Evolutionary conservation across 2,797 vertebrate species (phyloP).

Genomic region (Sciaenops ocellatus): DNA sequence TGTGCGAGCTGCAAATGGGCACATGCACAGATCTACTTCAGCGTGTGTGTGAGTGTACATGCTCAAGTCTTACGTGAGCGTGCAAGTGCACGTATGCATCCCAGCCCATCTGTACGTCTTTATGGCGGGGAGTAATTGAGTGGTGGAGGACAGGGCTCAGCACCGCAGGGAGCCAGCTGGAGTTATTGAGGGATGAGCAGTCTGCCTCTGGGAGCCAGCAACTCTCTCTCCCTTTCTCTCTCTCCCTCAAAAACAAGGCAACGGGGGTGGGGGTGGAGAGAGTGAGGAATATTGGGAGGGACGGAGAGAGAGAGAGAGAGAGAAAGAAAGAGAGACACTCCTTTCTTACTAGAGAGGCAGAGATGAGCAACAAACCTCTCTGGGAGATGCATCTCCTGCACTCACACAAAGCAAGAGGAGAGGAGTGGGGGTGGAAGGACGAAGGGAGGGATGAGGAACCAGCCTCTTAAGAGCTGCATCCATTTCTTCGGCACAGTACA

Average conservation of each 20-base stretch:
- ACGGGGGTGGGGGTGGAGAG: conserved; percentile 34
- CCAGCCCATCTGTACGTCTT: conserved; percentile 76
- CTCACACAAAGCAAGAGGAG: conserved; percentile 39
- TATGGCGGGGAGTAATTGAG: conserved; percentile 80
- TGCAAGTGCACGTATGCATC: conserved; percentile 43
- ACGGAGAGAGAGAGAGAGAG: conserved; percentile 18
- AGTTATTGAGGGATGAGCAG: conserved; percentile 81
- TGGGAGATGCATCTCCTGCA: conserved; percentile 55
- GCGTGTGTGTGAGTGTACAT: neutral
- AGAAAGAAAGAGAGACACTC: neutral
- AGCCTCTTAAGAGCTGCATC: conserved; percentile 34
- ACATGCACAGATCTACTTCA: conserved; percentile 1
- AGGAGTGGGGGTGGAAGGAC: conserved; percentile 40
- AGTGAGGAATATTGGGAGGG: conserved; percentile 37
- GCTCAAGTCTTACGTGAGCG: neutral
- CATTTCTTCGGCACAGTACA: conserved; percentile 33
- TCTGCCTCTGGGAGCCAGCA: conserved; percentile 72
- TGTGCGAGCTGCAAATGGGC: conserved; percentile 18
- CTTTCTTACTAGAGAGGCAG: conserved; percentile 31
- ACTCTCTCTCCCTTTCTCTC: conserved; percentile 36
- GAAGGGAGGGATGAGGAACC: conserved; percentile 27
- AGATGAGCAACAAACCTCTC: conserved; percentile 55
- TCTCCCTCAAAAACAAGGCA: conserved; percentile 66
- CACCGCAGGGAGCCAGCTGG: conserved; percentile 77
- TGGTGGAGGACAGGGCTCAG: conserved; percentile 79